Conservation (phyloP, 2,797 vertebrate species). For the Emys orbicularis region DNA sequence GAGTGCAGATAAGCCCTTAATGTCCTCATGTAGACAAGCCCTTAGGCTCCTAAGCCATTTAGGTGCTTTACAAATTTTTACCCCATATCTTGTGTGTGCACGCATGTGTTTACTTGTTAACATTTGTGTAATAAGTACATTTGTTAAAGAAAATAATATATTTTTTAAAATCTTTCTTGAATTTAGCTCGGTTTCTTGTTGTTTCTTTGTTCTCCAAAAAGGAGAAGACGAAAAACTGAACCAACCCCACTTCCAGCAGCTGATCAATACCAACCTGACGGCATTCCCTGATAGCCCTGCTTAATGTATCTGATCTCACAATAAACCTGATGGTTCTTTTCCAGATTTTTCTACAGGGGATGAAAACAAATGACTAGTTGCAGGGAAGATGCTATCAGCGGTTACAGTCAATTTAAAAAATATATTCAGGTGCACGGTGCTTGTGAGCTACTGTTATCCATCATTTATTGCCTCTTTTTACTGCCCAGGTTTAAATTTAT, state of each 20-base stretch:
- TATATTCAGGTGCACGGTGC: background rate
- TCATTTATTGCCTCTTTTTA: background rate
- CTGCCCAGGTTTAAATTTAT: background rate
- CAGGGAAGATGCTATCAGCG: background rate
- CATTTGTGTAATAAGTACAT: background rate
- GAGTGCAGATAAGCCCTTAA: background rate
- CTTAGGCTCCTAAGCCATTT: background rate
- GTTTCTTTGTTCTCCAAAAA: background rate
- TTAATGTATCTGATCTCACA: background rate
- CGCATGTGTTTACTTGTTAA: background rate
- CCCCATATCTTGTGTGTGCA: background rate
- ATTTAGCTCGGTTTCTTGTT: background rate
- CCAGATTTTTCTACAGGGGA: background rate
- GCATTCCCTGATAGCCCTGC: background rate
- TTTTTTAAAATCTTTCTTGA: background rate
- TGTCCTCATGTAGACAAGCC: too few relatives aligned
- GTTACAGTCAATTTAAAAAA: background rate
- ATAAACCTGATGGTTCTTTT: background rate
- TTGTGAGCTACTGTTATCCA: background rate
- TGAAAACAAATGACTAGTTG: background rate
- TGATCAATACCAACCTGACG: background rate
- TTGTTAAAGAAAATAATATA: background rate
- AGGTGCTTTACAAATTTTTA: slow-evolving; percentile 4
- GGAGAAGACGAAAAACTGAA: background rate
- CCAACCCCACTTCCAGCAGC: background rate